These are phyloP conservation scores for Dryocosmus kuriphilus DNA, from an alignment of 2,888 invertebrate species.

Conservation along the genomic window DNA sequence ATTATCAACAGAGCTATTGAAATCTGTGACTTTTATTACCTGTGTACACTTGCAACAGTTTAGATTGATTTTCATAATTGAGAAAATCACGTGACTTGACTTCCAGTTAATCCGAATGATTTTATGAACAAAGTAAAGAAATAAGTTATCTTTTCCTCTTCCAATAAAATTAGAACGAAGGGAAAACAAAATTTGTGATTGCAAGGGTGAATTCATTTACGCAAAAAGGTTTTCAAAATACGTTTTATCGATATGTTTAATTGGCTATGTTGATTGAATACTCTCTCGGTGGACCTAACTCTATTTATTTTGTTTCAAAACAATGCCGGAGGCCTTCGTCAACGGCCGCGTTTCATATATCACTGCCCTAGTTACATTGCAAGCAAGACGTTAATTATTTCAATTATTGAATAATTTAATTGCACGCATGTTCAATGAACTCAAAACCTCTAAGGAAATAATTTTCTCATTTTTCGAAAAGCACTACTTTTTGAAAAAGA, in stretches of 20 bases:
- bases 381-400: neutral
- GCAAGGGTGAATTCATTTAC: neutral
- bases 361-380: conserved; percentile 9
- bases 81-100: neutral
- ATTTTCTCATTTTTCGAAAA: no score
- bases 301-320: conserved; percentile 32
- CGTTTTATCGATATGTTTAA: neutral
- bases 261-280: neutral
- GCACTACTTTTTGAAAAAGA: no score
- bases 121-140: neutral
- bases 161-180: neutral
- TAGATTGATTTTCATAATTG: no score
- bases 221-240: neutral
- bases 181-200: neutral
- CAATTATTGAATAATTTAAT: neutral
- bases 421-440: neutral
- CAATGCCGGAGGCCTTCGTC: conserved; percentile 15
- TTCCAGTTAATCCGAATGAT: neutral
- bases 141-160: neutral
- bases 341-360: neutral
- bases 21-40: no score
- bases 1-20: neutral
- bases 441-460: neutral
- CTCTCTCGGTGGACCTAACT: conserved; percentile 7
- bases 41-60: neutral